Percentiles rank a stretch among this genome's conserved stretches.
Conservation (phyloP, 2,888 invertebrate species). For the Nomada hirtipes region DNA sequence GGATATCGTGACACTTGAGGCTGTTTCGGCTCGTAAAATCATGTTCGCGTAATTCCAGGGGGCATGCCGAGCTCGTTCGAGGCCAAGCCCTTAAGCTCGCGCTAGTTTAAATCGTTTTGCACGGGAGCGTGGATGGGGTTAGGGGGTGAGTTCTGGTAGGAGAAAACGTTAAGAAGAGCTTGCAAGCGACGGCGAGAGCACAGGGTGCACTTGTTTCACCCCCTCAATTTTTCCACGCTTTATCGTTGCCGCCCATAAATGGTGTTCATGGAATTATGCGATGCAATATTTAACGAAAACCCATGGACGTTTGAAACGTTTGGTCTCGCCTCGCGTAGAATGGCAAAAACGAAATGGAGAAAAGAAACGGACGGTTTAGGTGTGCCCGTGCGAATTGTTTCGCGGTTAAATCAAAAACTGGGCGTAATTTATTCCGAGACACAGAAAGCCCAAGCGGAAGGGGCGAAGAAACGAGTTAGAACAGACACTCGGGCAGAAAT, state of each 20-base stretch:
- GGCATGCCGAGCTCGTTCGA: slow-evolving; percentile 63
- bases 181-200: slow-evolving; percentile 71
- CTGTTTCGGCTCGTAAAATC: slow-evolving; percentile 56
- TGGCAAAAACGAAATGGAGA: background rate
- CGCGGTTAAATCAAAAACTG: slow-evolving; percentile 5
- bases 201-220: slow-evolving; percentile 44
- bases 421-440: background rate
- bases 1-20: slow-evolving; percentile 60
- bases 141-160: slow-evolving; percentile 24
- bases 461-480: slow-evolving; percentile 30
- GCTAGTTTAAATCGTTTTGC: slow-evolving; percentile 69
- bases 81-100: slow-evolving; percentile 74
- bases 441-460: background rate
- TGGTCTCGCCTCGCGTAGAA: no score
- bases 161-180: slow-evolving; percentile 67
- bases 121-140: background rate
- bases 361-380: background rate
- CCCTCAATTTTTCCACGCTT: slow-evolving; percentile 30
- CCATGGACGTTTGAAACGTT: no score
- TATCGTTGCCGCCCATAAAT: slow-evolving; percentile 29
- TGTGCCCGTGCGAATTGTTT: background rate
- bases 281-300: slow-evolving; percentile 11
- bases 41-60: slow-evolving; percentile 56
- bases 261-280: slow-evolving; percentile 21
- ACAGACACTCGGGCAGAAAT: slow-evolving; percentile 33